phyloP scores from a whole-genome alignment of 2,888 invertebrate genomes.

The Dione juno region DNA sequence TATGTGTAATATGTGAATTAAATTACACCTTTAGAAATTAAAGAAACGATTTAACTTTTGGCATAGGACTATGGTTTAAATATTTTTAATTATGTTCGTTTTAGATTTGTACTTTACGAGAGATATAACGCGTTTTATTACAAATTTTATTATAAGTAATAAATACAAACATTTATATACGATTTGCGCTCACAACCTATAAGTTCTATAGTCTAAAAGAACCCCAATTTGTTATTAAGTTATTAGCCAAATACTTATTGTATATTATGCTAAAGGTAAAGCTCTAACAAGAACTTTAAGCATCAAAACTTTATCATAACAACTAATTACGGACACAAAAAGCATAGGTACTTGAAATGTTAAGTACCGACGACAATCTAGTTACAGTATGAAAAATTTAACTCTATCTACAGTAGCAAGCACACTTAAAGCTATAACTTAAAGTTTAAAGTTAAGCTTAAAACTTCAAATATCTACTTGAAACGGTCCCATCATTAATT shows the following conservation, averaged over 20 bases:
- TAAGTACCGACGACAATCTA: slow-evolving; percentile 56
- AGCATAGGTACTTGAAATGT: slow-evolving; percentile 34
- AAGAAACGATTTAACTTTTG: too few relatives aligned
- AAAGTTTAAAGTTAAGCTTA: slow-evolving; percentile 47
- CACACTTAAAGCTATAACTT: slow-evolving; percentile 58
- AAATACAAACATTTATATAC: neutral
- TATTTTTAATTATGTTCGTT: too few relatives aligned
- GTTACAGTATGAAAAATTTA: slow-evolving; percentile 71
- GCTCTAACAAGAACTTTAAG: slow-evolving; percentile 15
- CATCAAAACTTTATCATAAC: slow-evolving; percentile 17
- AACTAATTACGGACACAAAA: slow-evolving; percentile 38
- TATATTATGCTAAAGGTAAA: neutral
- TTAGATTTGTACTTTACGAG: too few relatives aligned
- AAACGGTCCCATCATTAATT: slow-evolving; percentile 71
- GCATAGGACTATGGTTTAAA: too few relatives aligned
- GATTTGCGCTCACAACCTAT: neutral
- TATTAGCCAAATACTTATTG: neutral
- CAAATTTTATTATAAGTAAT: too few relatives aligned
- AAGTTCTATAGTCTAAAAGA: neutral
- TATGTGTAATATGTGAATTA: too few relatives aligned
- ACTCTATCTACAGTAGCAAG: slow-evolving; percentile 65
- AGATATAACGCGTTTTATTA: too few relatives aligned
- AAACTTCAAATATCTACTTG: slow-evolving; percentile 65
- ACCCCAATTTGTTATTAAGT: neutral
- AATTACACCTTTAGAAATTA: too few relatives aligned